Evolutionary conservation across 2,797 vertebrate genomes (phyloP).

Genomic region (Pseudochirops corinnae): DNA sequence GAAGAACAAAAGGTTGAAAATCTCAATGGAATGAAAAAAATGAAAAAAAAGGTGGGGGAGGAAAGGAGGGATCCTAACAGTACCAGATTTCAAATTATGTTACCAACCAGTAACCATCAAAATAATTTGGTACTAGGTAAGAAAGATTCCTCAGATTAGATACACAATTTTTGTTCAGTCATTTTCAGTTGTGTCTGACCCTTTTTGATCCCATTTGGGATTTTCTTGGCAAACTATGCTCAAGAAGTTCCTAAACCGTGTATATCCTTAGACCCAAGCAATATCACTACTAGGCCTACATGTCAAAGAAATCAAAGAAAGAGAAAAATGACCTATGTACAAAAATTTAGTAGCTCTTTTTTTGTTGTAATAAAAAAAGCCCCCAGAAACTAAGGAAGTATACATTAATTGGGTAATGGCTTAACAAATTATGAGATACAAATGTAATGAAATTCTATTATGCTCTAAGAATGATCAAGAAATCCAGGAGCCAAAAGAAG

Average conservation of each 20-base stretch:
- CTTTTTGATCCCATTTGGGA: neutral
- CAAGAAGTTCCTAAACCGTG: too few species aligned
- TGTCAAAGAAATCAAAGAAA: neutral
- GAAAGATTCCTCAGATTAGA: neutral
- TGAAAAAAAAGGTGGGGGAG: too few species aligned
- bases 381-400: neutral
- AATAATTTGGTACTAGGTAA: too few species aligned
- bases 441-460: neutral
- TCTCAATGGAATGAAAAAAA: too few species aligned
- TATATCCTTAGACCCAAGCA: neutral
- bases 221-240: neutral
- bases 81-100: too few species aligned
- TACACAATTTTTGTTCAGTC: neutral
- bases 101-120: too few species aligned
- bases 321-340: neutral
- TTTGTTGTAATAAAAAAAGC: neutral
- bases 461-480: neutral
- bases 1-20: too few species aligned
- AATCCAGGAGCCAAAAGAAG: neutral
- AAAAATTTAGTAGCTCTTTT: neutral
- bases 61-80: too few species aligned
- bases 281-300: neutral
- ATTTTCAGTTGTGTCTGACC: neutral
- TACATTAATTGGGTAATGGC: neutral
- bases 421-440: neutral